phyloP scores from a whole-genome alignment of 2,113 vertebrate species.

The Naja naja region DNA sequence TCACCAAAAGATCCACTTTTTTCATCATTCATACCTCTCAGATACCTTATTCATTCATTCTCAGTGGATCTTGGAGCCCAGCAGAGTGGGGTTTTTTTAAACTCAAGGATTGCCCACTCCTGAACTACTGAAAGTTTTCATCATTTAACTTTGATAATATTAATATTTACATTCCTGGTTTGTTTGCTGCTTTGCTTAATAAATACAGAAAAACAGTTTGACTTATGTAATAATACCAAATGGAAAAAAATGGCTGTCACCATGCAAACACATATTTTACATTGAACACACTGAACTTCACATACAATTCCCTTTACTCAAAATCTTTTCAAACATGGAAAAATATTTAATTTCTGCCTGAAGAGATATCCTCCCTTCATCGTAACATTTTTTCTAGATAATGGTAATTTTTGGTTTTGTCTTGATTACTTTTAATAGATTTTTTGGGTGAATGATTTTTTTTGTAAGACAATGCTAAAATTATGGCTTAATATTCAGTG shows the following conservation, averaged over 20 bases:
- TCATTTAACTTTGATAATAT: not conserved
- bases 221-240: not conserved
- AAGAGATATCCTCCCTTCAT: not conserved
- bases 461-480: not conserved
- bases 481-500: not conserved
- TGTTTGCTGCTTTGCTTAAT: not conserved
- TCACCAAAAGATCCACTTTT: not conserved
- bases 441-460: not conserved
- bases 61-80: not conserved
- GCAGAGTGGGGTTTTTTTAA: not conserved
- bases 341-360: not conserved
- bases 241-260: slow-evolving; percentile 32
- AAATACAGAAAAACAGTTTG: not conserved
- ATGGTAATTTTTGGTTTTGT: not conserved
- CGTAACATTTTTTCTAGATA: not conserved
- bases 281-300: slow-evolving; percentile 13
- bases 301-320: not conserved
- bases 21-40: not conserved
- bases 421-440: not conserved
- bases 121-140: not conserved
- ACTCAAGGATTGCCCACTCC: not conserved
- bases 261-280: slow-evolving; percentile 50
- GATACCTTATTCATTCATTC: not conserved
- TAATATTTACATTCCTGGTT: not conserved
- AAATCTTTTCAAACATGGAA: slow-evolving; percentile 30